Evolutionary conservation across 2,888 invertebrate genomes (phyloP).

Genomic region (Gasteruption jaculator): DNA sequence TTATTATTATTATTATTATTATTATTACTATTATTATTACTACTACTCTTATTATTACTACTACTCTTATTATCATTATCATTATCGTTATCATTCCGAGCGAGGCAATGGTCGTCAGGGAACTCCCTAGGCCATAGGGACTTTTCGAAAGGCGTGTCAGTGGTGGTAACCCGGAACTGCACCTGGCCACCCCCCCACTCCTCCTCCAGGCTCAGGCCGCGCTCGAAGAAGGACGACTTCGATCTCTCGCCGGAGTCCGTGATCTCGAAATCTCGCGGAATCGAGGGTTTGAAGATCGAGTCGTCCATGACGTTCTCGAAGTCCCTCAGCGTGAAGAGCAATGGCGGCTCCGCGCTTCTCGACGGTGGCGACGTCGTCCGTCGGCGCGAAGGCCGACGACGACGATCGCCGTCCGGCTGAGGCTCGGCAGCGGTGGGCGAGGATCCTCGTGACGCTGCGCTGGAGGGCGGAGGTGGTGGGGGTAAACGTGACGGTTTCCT

Average conservation of each 20-base stretch:
- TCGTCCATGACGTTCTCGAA: slow-evolving; percentile 40
- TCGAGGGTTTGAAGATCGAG: slow-evolving; percentile 1
- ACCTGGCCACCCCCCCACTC: slow-evolving; percentile 22
- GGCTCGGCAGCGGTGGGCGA: neutral
- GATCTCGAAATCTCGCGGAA: slow-evolving; percentile 10
- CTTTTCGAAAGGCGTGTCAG: slow-evolving; percentile 41
- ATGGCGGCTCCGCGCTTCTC: slow-evolving; percentile 29
- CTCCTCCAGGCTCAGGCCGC: neutral
- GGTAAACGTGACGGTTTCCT: slow-evolving; percentile 13
- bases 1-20: too few species aligned
- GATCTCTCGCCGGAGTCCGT: too few species aligned
- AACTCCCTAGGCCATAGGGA: slow-evolving; percentile 27
- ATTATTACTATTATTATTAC: too few species aligned
- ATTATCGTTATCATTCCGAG: too few species aligned
- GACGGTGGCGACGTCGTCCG: slow-evolving; percentile 14
- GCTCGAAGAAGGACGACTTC: neutral
- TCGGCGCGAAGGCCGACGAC: neutral
- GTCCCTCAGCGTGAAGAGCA: slow-evolving; percentile 43
- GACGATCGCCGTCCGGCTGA: too few species aligned
- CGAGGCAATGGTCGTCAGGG: neutral
- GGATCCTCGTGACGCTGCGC: slow-evolving; percentile 5
- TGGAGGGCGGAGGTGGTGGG: slow-evolving; percentile 2
- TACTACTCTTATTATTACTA: too few species aligned
- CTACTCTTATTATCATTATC: too few species aligned
- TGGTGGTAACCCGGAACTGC: slow-evolving; percentile 43